phyloP scores from a whole-genome alignment of 35 echinoderm and acorn worm genomes.

The Ophiothrix spiculata region DNA sequence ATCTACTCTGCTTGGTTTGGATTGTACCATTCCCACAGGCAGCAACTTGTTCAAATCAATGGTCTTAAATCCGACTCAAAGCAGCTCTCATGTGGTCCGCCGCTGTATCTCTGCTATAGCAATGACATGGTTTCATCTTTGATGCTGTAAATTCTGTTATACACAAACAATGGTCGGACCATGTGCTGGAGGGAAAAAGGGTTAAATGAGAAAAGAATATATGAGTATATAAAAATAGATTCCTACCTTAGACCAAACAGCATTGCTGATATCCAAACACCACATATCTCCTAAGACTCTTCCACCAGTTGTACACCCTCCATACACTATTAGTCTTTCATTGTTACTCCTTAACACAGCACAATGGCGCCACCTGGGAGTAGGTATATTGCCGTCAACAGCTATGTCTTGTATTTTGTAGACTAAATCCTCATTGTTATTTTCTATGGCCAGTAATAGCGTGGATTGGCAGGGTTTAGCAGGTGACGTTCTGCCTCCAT shows the following conservation, averaged over 20 bases:
- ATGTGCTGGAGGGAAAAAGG: background rate
- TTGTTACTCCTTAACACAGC: conserved; percentile 24
- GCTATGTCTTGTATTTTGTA: conserved; percentile 19
- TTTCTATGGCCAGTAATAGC: conserved; percentile 31
- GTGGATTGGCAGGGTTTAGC: conserved; percentile 51
- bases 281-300: conserved; percentile 48
- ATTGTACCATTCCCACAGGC: too few relatives aligned
- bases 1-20: too few relatives aligned
- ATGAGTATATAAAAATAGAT: background rate
- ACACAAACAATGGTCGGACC: conserved; percentile 1
- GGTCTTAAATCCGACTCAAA: too few relatives aligned
- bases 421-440: background rate
- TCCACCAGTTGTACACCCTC: conserved; percentile 44
- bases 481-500: conserved; percentile 86
- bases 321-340: conserved; percentile 56
- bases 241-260: conserved; percentile 54
- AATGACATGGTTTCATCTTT: too few relatives aligned
- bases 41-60: too few relatives aligned
- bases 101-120: too few relatives aligned
- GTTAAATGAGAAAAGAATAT: background rate
- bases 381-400: background rate
- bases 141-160: too few relatives aligned
- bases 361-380: conserved; percentile 76
- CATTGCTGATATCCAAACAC: conserved; percentile 29
- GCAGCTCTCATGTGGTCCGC: too few relatives aligned